Conservation (phyloP, 2,888 invertebrate species). For the Tetrapedia diversipes region DNA sequence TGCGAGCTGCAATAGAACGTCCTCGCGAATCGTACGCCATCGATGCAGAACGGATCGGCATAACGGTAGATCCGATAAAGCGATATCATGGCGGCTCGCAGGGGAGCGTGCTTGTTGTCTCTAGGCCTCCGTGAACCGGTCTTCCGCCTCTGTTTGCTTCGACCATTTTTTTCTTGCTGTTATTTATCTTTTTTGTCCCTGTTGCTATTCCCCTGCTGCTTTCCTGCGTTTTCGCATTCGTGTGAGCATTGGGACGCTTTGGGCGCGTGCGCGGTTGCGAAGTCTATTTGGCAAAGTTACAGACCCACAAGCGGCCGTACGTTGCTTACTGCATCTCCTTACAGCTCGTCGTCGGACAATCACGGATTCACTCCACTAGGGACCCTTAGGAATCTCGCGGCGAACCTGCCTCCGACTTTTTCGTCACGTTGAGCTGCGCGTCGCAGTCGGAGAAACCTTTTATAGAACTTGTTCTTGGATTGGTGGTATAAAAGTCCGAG, state of each 20-base stretch:
- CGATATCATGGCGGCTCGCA: slow-evolving; percentile 63
- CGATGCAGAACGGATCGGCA: slow-evolving; percentile 74
- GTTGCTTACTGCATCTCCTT: slow-evolving; percentile 31
- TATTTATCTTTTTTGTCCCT: not conserved
- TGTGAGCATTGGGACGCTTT: not conserved
- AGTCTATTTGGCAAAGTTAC: slow-evolving; percentile 61
- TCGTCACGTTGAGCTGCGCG: not conserved
- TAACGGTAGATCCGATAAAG: slow-evolving; percentile 76
- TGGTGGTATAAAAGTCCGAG: not conserved
- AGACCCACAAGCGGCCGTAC: slow-evolving; percentile 23
- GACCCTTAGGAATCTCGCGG: slow-evolving; percentile 35
- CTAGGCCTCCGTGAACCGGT: slow-evolving; percentile 44
- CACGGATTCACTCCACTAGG: slow-evolving; percentile 29
- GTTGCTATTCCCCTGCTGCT: too few relatives aligned
- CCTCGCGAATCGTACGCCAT: slow-evolving; percentile 49
- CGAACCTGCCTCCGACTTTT: not conserved
- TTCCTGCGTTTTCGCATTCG: not conserved
- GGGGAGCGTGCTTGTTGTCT: slow-evolving; percentile 35
- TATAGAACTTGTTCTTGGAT: slow-evolving; percentile 2
- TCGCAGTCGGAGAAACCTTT: slow-evolving; percentile 1
- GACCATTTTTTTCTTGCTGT: slow-evolving; percentile 4
- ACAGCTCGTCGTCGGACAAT: slow-evolving; percentile 39
- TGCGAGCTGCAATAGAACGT: slow-evolving; percentile 50
- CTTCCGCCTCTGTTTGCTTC: slow-evolving; percentile 10
- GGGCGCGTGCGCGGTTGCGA: not conserved